Conservation (phyloP, 1,140 invertebrate genomes). For the Tetramorium alpestre region DNA sequence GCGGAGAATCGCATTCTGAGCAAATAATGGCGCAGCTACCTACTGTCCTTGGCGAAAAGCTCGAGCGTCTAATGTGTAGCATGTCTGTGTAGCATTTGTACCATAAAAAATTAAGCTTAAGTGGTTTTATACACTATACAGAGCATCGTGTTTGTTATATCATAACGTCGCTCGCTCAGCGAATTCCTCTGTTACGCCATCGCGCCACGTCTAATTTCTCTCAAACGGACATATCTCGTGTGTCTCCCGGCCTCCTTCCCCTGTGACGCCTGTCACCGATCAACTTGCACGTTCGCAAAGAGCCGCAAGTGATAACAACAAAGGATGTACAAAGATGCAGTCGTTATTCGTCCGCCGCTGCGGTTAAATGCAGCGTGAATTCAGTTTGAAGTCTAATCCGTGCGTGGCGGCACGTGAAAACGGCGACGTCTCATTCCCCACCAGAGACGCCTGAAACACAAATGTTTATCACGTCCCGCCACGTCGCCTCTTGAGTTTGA, state of each 20-base stretch:
- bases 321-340: conserved; percentile 57
- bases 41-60: conserved; percentile 66
- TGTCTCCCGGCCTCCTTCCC: background rate
- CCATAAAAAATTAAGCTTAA: conserved; percentile 76
- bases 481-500: conserved; percentile 79
- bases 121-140: conserved; percentile 67
- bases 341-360: conserved; percentile 15
- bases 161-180: conserved; percentile 24
- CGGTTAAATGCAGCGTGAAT: background rate
- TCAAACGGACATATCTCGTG: background rate
- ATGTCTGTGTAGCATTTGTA: conserved; percentile 69
- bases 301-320: conserved; percentile 52
- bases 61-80: conserved; percentile 66
- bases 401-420: conserved; percentile 49
- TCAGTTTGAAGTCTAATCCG: conserved; percentile 26
- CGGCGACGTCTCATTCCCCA: conserved; percentile 80
- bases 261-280: conserved; percentile 3
- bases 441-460: conserved; percentile 81
- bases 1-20: conserved; percentile 69
- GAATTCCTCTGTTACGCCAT: conserved; percentile 27
- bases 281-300: conserved; percentile 18
- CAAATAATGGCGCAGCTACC: conserved; percentile 65
- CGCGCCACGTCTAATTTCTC: background rate
- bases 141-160: conserved; percentile 43
- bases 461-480: conserved; percentile 81